These are phyloP conservation scores for Ophion ellenae DNA, from an alignment of 2,888 invertebrate species.

Conservation along the genomic window DNA sequence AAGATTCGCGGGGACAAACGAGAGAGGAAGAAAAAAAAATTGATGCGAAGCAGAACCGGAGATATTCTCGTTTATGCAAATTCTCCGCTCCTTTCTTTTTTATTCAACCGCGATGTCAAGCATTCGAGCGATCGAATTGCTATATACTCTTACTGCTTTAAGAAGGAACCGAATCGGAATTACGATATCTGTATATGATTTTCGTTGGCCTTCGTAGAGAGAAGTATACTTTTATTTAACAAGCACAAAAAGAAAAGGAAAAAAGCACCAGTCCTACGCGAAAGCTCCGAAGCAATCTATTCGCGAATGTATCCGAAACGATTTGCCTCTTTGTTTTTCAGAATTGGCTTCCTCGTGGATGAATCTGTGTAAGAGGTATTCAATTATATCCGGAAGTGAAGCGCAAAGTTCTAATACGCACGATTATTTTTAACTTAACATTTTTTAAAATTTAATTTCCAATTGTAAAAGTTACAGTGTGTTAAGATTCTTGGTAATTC, in stretches of 20 bases:
- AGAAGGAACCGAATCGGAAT: background rate
- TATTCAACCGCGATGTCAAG: slow-evolving; percentile 27
- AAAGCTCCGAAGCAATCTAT: slow-evolving; percentile 1
- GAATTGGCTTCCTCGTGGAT: background rate
- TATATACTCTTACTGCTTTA: background rate
- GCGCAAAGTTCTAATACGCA: background rate
- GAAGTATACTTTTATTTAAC: slow-evolving; percentile 9
- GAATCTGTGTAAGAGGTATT: background rate
- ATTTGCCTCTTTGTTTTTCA: background rate
- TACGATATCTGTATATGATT: slow-evolving; percentile 12
- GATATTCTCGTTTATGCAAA: slow-evolving; percentile 56
- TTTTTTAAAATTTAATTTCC: too few relatives aligned
- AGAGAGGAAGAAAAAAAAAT: slow-evolving; percentile 30
- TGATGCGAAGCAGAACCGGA: slow-evolving; percentile 19
- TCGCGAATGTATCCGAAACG: background rate
- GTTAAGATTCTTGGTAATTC: too few relatives aligned
- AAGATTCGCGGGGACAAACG: slow-evolving; percentile 8
- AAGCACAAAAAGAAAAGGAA: background rate
- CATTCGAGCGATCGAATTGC: slow-evolving; percentile 22
- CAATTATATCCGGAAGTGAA: background rate
- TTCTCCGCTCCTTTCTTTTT: slow-evolving; percentile 7
- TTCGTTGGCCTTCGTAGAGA: background rate
- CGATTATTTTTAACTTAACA: background rate
- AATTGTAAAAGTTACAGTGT: too few relatives aligned
- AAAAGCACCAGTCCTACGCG: background rate